Percentiles rank a stretch among this genome's conserved stretches.
phyloP scores from a whole-genome alignment of 2,113 vertebrate species.

The Colinus virginianus region DNA sequence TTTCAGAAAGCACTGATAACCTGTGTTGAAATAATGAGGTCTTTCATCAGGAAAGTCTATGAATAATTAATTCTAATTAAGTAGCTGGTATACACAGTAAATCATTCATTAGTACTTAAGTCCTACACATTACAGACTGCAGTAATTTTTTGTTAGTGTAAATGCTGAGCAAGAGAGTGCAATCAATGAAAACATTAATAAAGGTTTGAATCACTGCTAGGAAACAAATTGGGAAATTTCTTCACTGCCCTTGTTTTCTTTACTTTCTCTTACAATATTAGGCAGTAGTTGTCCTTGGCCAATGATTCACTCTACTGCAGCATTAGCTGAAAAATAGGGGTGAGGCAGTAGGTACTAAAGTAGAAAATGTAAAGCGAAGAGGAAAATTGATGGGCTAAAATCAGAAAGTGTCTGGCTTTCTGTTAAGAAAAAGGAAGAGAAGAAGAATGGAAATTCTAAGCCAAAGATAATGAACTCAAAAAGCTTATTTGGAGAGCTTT shows the following conservation, averaged over 20 bases:
- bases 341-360: neutral
- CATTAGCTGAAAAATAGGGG: constrained; percentile 8
- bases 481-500: neutral
- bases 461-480: neutral
- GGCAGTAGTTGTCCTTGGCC: neutral
- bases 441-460: neutral
- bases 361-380: neutral
- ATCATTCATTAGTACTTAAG: constrained; percentile 46
- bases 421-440: neutral
- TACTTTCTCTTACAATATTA: constrained; percentile 26
- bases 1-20: constrained; percentile 74
- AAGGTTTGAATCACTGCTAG: constrained; percentile 35
- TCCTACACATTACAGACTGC: constrained; percentile 17
- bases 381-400: neutral
- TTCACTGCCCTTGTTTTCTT: constrained; percentile 41
- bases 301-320: neutral
- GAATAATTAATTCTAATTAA: constrained; percentile 81
- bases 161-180: constrained; percentile 34
- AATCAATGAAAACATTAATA: constrained; percentile 68
- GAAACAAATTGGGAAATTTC: constrained; percentile 40
- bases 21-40: constrained; percentile 68
- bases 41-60: constrained; percentile 55
- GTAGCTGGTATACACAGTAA: constrained; percentile 60
- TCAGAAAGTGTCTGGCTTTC: neutral
- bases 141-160: constrained; percentile 57